Conservation (phyloP, 2,888 invertebrate genomes). For the Lypha dubia region DNA sequence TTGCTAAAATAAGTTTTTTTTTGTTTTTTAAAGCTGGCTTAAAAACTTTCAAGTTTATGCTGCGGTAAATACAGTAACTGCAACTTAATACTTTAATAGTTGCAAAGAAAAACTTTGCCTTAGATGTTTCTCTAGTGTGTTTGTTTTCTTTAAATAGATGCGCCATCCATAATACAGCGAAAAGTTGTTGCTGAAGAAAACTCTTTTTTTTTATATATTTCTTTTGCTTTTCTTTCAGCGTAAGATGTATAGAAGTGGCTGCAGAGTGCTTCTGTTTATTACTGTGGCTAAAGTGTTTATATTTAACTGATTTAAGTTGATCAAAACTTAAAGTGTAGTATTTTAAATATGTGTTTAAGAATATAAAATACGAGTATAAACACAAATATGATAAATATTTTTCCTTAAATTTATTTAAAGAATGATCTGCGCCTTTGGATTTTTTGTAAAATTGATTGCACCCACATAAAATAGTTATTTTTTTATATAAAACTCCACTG, state of each 20-base stretch:
- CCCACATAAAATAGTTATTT: too few species aligned
- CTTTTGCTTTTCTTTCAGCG: conserved; percentile 52
- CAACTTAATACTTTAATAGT: conserved; percentile 82
- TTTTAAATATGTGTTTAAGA: not conserved
- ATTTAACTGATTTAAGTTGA: not conserved
- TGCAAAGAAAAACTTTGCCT: conserved; percentile 77
- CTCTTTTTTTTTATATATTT: conserved; percentile 56
- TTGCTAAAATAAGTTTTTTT: conserved; percentile 26
- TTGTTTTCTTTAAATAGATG: conserved; percentile 77
- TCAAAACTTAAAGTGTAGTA: too few species aligned
- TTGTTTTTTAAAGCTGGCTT: conserved; percentile 56
- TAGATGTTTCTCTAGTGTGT: conserved; percentile 56
- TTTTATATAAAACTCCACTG: too few species aligned
- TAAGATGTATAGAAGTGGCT: conserved; percentile 79
- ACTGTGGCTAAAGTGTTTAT: conserved; percentile 3
- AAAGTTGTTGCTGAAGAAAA: conserved; percentile 66
- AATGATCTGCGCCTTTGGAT: too few species aligned
- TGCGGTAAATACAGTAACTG: conserved; percentile 74
- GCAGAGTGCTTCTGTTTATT: conserved; percentile 51
- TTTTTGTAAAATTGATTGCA: too few species aligned
- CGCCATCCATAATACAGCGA: conserved; percentile 45
- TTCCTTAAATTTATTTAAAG: too few species aligned
- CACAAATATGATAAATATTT: too few species aligned
- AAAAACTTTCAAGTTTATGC: conserved; percentile 58
- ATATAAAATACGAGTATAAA: too few species aligned